These are phyloP conservation scores for Macropis europaea DNA, from an alignment of 2,888 invertebrate species.

Conservation along the genomic window DNA sequence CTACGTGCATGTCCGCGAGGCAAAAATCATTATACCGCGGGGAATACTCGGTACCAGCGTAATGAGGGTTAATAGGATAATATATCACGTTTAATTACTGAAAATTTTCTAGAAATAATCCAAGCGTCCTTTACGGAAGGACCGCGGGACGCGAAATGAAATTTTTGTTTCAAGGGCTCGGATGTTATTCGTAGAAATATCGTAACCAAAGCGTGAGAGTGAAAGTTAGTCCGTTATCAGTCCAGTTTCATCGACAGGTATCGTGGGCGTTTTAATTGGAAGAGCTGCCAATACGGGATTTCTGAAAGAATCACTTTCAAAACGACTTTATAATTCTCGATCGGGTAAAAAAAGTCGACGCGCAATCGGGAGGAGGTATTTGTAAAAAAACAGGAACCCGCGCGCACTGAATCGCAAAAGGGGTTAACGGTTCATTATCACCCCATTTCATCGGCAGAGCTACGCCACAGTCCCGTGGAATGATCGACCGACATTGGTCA, in stretches of 20 bases:
- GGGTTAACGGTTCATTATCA: constrained; percentile 53
- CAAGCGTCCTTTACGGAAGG: not conserved
- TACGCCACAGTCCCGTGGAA: constrained; percentile 14
- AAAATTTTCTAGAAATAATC: not conserved
- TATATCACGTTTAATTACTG: not conserved
- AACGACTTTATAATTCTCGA: not conserved
- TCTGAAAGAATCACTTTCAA: too few relatives aligned
- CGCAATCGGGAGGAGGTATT: not conserved
- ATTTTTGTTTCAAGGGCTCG: too few relatives aligned
- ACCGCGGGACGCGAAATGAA: too few relatives aligned
- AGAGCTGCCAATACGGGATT: too few relatives aligned
- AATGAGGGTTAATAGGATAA: constrained; percentile 2
- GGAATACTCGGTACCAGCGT: not conserved
- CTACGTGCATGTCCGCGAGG: not conserved
- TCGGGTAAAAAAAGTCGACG: not conserved
- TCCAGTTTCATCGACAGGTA: not conserved
- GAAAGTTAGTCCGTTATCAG: not conserved
- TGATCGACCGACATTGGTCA: constrained; percentile 6
- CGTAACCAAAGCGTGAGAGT: too few relatives aligned
- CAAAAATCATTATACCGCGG: not conserved
- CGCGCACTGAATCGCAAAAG: constrained; percentile 24
- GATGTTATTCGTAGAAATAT: too few relatives aligned
- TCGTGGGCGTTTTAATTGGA: too few relatives aligned
- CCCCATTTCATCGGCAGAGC: constrained; percentile 37
- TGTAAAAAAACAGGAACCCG: constrained; percentile 10